Percentiles rank a stretch among this genome's conserved stretches.
Conservation (phyloP, 2,888 invertebrate species). For the Pollenia labialis region DNA sequence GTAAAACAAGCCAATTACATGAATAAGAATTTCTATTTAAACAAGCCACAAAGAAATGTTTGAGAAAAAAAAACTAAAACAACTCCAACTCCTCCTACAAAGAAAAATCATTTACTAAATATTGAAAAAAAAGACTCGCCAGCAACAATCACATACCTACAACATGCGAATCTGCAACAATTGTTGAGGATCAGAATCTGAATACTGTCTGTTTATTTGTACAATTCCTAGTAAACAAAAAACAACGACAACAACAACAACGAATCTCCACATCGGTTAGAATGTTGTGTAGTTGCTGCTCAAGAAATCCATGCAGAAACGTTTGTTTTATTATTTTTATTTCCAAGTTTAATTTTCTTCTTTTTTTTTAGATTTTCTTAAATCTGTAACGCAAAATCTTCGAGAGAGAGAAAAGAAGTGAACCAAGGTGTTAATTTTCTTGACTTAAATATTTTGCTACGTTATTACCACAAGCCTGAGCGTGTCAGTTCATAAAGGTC, state of each 20-base stretch:
- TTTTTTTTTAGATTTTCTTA: constrained; percentile 18
- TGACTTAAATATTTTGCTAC: constrained; percentile 83
- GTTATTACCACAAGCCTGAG: constrained; percentile 83
- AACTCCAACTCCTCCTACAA: constrained; percentile 61
- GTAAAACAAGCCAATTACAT: constrained; percentile 74
- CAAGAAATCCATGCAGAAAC: constrained; percentile 23
- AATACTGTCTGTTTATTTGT: constrained; percentile 45
- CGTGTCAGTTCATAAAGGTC: constrained; percentile 84
- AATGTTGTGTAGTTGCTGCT: constrained; percentile 32
- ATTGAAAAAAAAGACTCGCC: constrained; percentile 33
- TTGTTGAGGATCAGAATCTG: constrained; percentile 55
- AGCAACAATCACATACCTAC: neutral
- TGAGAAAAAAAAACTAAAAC: constrained; percentile 17
- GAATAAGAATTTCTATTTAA: constrained; percentile 71
- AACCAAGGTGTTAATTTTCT: constrained; percentile 84
- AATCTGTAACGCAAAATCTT: constrained; percentile 82
- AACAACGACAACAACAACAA: constrained; percentile 9
- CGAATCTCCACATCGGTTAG: constrained; percentile 55
- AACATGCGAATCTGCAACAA: constrained; percentile 59
- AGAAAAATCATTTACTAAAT: constrained; percentile 49
- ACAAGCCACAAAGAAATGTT: neutral
- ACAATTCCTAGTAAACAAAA: constrained; percentile 65
- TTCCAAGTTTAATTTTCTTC: neutral
- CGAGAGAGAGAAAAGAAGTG: constrained; percentile 29
- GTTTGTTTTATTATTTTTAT: constrained; percentile 53